Evolutionary conservation across 2,888 invertebrate genomes (phyloP).

Genomic region (Stenoptilia bipunctidactyla): DNA sequence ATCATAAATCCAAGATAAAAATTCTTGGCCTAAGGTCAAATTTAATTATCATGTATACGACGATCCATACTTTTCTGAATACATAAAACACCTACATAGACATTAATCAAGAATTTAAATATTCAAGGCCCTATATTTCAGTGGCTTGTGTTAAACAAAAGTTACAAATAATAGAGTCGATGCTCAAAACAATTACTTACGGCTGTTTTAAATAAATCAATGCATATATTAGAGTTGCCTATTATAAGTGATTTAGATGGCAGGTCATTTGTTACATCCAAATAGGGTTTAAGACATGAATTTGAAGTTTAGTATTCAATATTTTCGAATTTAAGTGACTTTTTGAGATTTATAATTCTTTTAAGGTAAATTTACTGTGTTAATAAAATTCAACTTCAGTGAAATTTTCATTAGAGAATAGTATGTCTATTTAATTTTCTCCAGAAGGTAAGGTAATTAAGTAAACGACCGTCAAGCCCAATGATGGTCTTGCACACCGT

Average conservation of each 20-base stretch:
- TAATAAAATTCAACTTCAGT: too few species aligned
- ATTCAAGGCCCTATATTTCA: constrained; percentile 40
- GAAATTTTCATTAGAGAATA: too few species aligned
- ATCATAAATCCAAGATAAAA: constrained; percentile 50
- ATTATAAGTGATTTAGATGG: constrained; percentile 59
- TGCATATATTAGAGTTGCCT: constrained; percentile 58
- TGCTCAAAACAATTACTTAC: constrained; percentile 59
- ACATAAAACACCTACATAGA: constrained; percentile 40
- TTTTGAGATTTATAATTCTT: too few species aligned
- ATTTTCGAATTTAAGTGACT: too few species aligned
- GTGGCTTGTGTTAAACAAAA: constrained; percentile 51
- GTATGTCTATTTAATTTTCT: constrained; percentile 34
- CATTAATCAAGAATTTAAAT: constrained; percentile 43
- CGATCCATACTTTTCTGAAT: constrained; percentile 11
- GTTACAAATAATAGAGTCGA: constrained; percentile 56
- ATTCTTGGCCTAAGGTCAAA: constrained; percentile 54
- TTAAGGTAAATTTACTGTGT: too few species aligned
- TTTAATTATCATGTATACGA: constrained; percentile 65
- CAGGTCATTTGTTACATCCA: constrained; percentile 47
- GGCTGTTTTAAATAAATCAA: constrained; percentile 63
- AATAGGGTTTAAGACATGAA: constrained; percentile 29
- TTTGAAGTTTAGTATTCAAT: not conserved
- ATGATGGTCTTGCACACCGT: constrained; percentile 17
- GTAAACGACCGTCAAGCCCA: constrained; percentile 20
- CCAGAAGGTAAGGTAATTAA: constrained; percentile 50